A percentile compares a stretch with the other conserved stretches of the same genome.
Conservation (phyloP, 2,113 vertebrate genomes). For the Myiagra hebetior region DNA sequence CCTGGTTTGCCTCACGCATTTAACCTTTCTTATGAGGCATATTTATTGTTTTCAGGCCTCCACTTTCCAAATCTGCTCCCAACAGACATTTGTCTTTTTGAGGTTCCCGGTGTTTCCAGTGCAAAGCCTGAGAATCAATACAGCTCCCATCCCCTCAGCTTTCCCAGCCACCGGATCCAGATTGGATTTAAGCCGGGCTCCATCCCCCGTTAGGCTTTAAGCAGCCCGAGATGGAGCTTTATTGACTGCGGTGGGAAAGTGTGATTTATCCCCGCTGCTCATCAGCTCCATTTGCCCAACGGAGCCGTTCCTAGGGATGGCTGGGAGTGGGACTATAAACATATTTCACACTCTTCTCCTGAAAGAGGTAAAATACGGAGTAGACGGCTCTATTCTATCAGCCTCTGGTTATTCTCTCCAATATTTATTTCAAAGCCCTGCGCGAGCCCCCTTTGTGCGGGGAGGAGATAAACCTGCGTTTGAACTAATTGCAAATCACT, state of each 20-base stretch:
- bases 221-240: neutral
- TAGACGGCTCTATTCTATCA: neutral
- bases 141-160: neutral
- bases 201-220: neutral
- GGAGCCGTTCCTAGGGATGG: neutral
- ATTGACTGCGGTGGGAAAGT: neutral
- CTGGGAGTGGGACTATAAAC: constrained; percentile 19
- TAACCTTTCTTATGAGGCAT: constrained; percentile 23
- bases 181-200: neutral
- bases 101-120: neutral
- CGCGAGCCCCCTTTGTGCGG: neutral
- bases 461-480: neutral
- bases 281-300: neutral
- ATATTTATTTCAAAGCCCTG: neutral
- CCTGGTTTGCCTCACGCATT: neutral
- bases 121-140: neutral
- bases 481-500: constrained; percentile 27
- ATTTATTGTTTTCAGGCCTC: constrained; percentile 5
- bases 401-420: neutral
- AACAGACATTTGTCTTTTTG: neutral
- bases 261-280: constrained; percentile 1
- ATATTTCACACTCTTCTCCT: constrained; percentile 21
- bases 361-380: neutral
- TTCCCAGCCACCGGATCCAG: neutral
- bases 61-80: neutral